These are phyloP conservation scores for Macroglossus sobrinus DNA, from an alignment of 2,113 vertebrate species.

Conservation along the genomic window DNA sequence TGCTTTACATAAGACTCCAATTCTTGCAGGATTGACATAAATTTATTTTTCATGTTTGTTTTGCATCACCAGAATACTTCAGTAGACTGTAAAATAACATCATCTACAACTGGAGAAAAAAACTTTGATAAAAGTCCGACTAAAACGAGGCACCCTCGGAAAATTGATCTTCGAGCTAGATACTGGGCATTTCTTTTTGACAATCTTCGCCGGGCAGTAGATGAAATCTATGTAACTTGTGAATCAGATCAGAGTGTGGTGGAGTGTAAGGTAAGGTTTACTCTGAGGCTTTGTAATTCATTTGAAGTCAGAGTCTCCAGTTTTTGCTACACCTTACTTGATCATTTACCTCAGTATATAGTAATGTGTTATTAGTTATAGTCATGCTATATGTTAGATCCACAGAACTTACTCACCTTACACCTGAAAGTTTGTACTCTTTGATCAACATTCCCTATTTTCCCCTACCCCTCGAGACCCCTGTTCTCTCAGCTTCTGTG, in stretches of 20 bases:
- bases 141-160: constrained; percentile 93
- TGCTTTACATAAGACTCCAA: neutral
- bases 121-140: constrained; percentile 95
- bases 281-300: neutral
- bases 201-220: constrained; percentile 95
- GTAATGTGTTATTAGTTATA: neutral
- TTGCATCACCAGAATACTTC: constrained; percentile 80
- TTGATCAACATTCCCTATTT: neutral
- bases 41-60: constrained; percentile 22
- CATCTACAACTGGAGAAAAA: constrained; percentile 87
- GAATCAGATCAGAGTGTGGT: constrained; percentile 99
- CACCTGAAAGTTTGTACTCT: neutral
- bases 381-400: neutral
- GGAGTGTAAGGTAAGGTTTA: constrained; percentile 92
- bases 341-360: neutral
- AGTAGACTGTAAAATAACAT: constrained; percentile 87
- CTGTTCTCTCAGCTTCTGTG: neutral
- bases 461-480: neutral
- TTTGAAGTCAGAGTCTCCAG: neutral
- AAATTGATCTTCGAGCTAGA: constrained; percentile 94
- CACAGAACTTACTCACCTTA: neutral
- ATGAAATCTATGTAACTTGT: constrained; percentile 98
- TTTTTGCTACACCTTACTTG: neutral
- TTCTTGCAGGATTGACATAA: neutral
- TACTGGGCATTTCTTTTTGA: constrained; percentile 99